Conservation (phyloP, 2,888 invertebrate genomes). For the Ochropleura plecta region DNA sequence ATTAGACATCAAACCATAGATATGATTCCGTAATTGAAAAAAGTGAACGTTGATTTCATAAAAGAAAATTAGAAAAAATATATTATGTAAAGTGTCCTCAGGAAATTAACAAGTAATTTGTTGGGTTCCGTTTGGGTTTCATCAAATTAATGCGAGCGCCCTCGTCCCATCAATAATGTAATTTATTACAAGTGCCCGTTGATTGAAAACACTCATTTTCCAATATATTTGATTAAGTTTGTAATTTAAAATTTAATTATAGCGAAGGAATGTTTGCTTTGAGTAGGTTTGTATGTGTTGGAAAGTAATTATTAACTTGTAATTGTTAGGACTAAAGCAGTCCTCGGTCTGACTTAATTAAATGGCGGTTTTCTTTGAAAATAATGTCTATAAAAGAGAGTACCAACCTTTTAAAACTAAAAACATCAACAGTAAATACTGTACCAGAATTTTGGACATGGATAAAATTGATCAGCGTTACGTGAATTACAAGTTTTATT, state of each 20-base stretch:
- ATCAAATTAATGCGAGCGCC: constrained; percentile 74
- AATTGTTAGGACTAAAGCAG: too few species aligned
- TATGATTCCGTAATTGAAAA: constrained; percentile 30
- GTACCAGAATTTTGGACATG: too few species aligned
- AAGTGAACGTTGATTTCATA: constrained; percentile 28
- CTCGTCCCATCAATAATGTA: constrained; percentile 65
- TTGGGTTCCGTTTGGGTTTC: constrained; percentile 73
- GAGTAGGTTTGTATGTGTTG: neutral
- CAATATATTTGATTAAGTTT: constrained; percentile 47
- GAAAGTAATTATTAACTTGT: constrained; percentile 25
- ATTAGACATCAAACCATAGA: neutral
- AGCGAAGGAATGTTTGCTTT: neutral
- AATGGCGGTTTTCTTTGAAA: too few species aligned
- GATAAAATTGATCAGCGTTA: too few species aligned
- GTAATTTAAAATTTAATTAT: constrained; percentile 53
- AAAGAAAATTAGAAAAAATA: constrained; percentile 43
- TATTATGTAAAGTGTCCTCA: constrained; percentile 55
- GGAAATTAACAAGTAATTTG: constrained; percentile 76
- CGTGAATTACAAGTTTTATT: too few species aligned
- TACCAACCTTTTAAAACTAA: too few species aligned
- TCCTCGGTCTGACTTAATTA: too few species aligned
- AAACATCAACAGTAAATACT: too few species aligned
- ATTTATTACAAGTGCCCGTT: constrained; percentile 68
- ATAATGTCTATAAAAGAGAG: too few species aligned
- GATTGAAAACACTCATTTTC: constrained; percentile 63